Evolutionary conservation across 2,113 vertebrate species (phyloP).

Genomic region (Haemorhous mexicanus): DNA sequence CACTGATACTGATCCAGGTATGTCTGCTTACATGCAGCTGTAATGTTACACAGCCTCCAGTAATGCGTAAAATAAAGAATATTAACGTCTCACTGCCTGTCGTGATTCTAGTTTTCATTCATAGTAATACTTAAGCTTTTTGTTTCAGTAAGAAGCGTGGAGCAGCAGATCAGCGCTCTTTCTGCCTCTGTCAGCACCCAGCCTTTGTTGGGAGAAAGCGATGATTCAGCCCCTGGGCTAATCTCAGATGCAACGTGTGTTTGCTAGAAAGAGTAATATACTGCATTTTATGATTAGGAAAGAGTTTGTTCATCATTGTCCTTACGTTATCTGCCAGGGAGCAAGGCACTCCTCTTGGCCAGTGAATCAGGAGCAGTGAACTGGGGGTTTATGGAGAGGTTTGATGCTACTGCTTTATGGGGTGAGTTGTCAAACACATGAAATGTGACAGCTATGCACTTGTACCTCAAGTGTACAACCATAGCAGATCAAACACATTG

Average conservation of each 20-base stretch:
- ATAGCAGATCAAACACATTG: background rate
- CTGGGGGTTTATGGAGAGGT: background rate
- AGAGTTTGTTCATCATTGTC: background rate
- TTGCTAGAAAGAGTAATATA: background rate
- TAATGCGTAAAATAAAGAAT: background rate
- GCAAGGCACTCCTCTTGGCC: background rate
- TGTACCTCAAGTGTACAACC: background rate
- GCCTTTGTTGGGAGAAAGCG: background rate
- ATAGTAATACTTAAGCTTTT: background rate
- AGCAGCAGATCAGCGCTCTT: background rate
- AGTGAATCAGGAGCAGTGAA: background rate
- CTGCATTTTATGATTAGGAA: background rate
- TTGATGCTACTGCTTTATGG: background rate
- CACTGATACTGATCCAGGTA: background rate
- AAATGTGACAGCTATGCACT: background rate
- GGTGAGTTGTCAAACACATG: background rate
- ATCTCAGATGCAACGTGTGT: background rate
- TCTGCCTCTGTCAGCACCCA: background rate
- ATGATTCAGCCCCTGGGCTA: background rate
- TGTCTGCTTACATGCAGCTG: rapidly evolving
- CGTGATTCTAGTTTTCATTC: background rate
- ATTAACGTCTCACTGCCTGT: background rate
- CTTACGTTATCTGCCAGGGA: background rate
- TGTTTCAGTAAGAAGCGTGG: background rate
- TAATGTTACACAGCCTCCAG: rapidly evolving